Evolutionary conservation across 2,113 vertebrate genomes (phyloP).

Genomic region (Todiramphus saurophagus): DNA sequence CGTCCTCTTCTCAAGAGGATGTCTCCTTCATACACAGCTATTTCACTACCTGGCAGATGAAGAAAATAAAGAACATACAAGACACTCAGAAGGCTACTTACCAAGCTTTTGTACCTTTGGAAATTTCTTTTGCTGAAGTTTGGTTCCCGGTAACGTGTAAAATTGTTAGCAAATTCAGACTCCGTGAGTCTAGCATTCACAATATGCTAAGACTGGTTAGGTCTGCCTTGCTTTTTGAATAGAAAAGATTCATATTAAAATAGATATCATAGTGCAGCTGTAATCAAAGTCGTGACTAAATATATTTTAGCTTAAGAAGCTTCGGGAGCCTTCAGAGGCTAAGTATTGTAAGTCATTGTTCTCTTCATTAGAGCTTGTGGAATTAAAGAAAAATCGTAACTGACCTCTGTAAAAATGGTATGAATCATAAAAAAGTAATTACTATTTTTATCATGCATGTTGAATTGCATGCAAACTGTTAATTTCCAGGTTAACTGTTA

Average conservation of each 20-base stretch:
- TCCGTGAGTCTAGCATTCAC: background rate
- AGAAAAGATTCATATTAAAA: background rate
- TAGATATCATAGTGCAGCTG: background rate
- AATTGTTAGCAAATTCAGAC: background rate
- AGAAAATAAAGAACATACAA: background rate
- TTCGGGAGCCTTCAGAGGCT: background rate
- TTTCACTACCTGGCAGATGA: conserved; percentile 10
- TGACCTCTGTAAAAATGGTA: background rate
- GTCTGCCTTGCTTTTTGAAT: background rate
- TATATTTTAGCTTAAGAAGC: background rate
- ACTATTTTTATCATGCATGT: background rate
- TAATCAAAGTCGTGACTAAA: background rate
- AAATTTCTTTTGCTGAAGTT: background rate
- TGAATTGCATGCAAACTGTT: background rate
- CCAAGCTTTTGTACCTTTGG: background rate
- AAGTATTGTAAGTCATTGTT: background rate
- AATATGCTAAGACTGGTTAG: background rate
- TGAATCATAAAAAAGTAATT: background rate
- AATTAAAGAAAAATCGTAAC: background rate
- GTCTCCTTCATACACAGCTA: conserved; percentile 50
- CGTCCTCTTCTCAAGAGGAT: conserved; percentile 52
- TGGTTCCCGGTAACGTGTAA: background rate
- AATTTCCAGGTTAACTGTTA: background rate
- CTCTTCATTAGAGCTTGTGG: background rate
- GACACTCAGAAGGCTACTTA: background rate